Base-by-base conservation (phyloP, 2,113 vertebrate genomes). In the Oncorhynchus clarkii region DNA sequence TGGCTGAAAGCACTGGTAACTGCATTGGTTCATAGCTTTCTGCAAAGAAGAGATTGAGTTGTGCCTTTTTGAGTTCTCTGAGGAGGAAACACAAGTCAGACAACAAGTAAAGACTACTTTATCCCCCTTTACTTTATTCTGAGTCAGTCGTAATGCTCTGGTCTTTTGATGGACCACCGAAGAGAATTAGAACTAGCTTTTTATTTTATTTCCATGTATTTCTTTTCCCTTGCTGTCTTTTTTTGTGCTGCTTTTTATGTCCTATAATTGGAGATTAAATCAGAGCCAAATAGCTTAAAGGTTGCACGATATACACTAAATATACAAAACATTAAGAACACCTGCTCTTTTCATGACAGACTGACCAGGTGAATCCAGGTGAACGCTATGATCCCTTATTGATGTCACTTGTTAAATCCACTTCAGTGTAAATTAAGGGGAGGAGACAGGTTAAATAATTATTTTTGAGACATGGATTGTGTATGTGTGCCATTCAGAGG, bases 211-310 rank as follows among this genome's bases (percentile, higher is more conserved):
- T 31, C 27, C 67, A 34, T 64, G 14, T n/a, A 18, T 68, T 31
- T 18, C 67, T 34, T 34, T 31, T 18, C 67, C 18, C 12, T 11
- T 49, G 31, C 67, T 48, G 20, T 39, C 39, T 7, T 13, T 45
- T 45, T 24, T 4, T 12, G 6, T n/a, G 39, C 14, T 20, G 34
- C 2, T n/a, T 70, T 70, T 70, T 45, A 70, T 70, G 22, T 70
- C 67, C 67, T 70, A 13, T 13, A 70, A 70, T 16, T 18, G 34
- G 9, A 69, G 67, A 48, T 69, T 69, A 22, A 69, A 69, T 69
- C 67, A 69, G 39, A 13, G 9, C 11, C 39, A 69, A 48, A 82
- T 92, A 24, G 22, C 9, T 65, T 74, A 65, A 65, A 26, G n/a
- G 39, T 31, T 7, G 24, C n/a, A 34, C 39, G 39, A 45, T 45